These are phyloP conservation scores for Cephus sareptanus DNA, from an alignment of 2,888 invertebrate genomes.

Conservation along the genomic window DNA sequence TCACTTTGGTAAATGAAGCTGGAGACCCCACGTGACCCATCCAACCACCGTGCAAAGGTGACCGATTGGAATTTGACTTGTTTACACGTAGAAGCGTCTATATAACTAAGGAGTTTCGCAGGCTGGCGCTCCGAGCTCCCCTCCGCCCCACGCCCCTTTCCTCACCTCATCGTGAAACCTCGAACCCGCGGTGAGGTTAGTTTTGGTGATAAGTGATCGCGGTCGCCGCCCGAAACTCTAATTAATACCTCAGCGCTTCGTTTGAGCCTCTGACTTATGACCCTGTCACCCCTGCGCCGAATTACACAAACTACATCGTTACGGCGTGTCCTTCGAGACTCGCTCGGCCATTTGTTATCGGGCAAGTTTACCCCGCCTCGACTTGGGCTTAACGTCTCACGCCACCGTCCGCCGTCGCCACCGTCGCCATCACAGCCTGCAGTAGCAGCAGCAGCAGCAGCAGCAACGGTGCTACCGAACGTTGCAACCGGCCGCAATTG, in stretches of 20 bases:
- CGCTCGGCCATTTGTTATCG: constrained; percentile 57
- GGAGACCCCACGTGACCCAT: neutral
- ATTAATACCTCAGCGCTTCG: constrained; percentile 65
- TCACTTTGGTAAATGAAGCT: neutral
- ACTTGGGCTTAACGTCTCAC: neutral
- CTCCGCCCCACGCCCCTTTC: too few relatives aligned
- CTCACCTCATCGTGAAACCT: neutral
- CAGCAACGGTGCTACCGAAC: neutral
- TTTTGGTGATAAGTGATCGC: constrained; percentile 64
- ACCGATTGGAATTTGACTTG: neutral
- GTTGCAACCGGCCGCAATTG: neutral
- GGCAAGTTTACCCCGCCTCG: constrained; percentile 38
- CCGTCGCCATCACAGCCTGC: neutral
- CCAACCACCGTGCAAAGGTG: neutral
- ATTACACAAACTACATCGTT: constrained; percentile 55
- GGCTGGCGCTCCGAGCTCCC: neutral
- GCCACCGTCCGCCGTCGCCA: neutral
- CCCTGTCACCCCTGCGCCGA: constrained; percentile 53
- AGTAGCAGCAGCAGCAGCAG: neutral
- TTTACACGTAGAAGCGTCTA: neutral
- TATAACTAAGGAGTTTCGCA: neutral
- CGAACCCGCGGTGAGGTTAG: constrained; percentile 27
- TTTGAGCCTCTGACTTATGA: constrained; percentile 65
- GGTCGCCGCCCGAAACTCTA: constrained; percentile 62
- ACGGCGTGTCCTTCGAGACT: constrained; percentile 49